Base-by-base conservation (phyloP, 2,797 vertebrate species). In the Toxotes lorentzi region DNA sequence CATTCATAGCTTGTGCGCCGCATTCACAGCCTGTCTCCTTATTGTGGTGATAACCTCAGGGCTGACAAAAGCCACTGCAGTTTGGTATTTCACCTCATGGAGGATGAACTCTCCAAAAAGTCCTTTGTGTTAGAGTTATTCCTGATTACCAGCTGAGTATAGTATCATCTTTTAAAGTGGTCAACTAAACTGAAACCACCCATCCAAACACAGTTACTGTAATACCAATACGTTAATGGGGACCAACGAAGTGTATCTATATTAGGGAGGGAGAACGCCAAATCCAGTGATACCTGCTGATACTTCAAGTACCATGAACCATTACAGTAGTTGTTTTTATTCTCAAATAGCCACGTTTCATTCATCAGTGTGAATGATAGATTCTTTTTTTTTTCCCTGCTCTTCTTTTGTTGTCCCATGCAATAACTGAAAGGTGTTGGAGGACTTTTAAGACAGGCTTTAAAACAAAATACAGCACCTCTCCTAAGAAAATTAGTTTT, bases 21-120 rank as follows among this genome's bases (percentile, higher is more conserved):
- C 21, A 60, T 86, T 83, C 76, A 47, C 45, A 69, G 65, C 69
- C 57, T 12, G 73, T 57, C 66, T 59, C 17, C 6, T 76, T 67
- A 70, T 48, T 73, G 47, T 47, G 54, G 64, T 19, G 82, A 82
- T 82, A 81, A 85, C 72, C 64, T 71, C 62, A 3, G 43, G 45
- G 54, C 45, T 53, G 78, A 82, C 61, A 75, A 79, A 73, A 64
- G 48, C 32, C 45, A 13, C 38, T 60, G 61, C 50, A 19, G 24
- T 41, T 51, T 76, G 53, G 45, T 70, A 51, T 74, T 66, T 70
- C 38, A 67, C 58, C 61, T 64, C 40, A 74, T 12, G 27, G 50
- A 65, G 27, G 32, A 54, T 47, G 56, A 69, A 50, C 51, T 34
- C 50, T 70, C 57, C 17, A 38, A 4, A 50, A 66, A 70, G 43